Evolutionary conservation across 2,888 invertebrate species (phyloP).

Genomic region (Neoscelio sp.): DNA sequence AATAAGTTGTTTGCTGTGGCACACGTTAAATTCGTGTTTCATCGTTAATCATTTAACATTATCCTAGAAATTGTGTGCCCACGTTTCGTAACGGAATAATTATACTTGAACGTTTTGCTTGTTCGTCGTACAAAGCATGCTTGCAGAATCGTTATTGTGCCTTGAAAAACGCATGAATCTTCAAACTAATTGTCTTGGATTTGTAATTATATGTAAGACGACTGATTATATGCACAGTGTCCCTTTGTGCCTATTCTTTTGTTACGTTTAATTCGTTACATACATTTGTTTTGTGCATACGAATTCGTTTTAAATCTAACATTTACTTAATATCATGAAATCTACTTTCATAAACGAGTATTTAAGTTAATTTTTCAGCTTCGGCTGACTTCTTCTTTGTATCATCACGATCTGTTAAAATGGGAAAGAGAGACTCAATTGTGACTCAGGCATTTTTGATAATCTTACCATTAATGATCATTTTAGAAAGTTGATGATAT

Average conservation of each 20-base stretch:
- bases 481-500: no score
- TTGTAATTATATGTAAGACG: slow-evolving; percentile 46
- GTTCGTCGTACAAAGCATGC: slow-evolving; percentile 12
- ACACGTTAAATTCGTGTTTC: neutral
- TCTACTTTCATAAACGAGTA: no score
- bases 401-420: no score
- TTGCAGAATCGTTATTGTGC: slow-evolving; percentile 11
- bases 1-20: no score
- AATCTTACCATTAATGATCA: no score
- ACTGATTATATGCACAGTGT: slow-evolving; percentile 23
- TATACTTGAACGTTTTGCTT: slow-evolving; percentile 5
- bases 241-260: slow-evolving; percentile 25
- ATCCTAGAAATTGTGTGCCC: neutral
- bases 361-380: no score
- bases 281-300: no score
- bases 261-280: slow-evolving; percentile 17
- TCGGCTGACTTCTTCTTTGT: no score
- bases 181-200: slow-evolving; percentile 45
- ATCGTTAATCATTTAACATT: neutral
- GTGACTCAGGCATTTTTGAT: no score
- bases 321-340: no score
- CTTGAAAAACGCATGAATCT: slow-evolving; percentile 31
- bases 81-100: slow-evolving; percentile 22
- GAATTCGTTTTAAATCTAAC: no score
- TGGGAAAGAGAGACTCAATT: no score